phyloP scores from a whole-genome alignment of 2,113 vertebrate species.

The Mobula birostris region DNA sequence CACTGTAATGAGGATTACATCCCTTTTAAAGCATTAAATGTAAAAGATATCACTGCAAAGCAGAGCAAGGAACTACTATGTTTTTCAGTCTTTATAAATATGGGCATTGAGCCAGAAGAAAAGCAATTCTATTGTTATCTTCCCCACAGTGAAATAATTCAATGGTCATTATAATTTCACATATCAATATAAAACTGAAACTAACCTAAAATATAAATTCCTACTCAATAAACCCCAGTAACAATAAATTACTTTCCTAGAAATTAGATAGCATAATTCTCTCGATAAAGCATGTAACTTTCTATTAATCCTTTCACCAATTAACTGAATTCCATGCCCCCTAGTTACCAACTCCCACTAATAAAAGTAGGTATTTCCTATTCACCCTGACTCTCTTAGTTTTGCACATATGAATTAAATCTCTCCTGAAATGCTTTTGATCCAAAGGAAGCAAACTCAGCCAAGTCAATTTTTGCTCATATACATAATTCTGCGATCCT shows the following conservation, averaged over 20 bases:
- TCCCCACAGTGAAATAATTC: not conserved
- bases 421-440: too few species aligned
- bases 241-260: not conserved
- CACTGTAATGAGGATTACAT: not conserved
- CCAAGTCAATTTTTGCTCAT: too few species aligned
- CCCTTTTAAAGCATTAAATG: not conserved
- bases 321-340: too few species aligned
- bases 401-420: too few species aligned
- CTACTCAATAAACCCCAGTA: not conserved
- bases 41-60: not conserved
- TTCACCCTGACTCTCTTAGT: too few species aligned
- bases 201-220: not conserved
- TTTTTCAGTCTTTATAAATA: not conserved
- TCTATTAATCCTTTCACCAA: too few species aligned
- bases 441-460: too few species aligned
- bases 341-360: too few species aligned
- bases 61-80: not conserved
- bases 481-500: too few species aligned
- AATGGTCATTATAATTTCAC: not conserved
- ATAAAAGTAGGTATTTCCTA: too few species aligned
- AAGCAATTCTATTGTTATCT: not conserved
- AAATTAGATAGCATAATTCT: too few species aligned
- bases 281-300: too few species aligned
- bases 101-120: not conserved
- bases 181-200: not conserved